Base-by-base conservation (phyloP, 2,888 invertebrate species). In the Caenorhabditis angaria region DNA sequence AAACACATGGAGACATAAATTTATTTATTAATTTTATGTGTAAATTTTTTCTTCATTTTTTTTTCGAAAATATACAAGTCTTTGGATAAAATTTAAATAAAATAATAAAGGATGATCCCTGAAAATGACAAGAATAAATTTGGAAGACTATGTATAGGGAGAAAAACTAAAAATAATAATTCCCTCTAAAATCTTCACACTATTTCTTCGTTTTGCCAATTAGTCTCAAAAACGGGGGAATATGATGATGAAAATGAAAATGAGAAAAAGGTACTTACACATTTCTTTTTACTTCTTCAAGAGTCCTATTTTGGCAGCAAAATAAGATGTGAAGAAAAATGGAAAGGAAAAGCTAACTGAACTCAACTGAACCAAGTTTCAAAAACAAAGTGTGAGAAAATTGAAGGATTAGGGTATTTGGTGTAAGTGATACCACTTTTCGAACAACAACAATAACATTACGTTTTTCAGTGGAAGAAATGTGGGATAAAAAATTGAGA, bases 1-100 rank as follows among this genome's bases (percentile, higher is more conserved):
- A 41, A 41, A 41, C 41, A 41, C 41, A 41, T 41, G 41, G 41
- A 41, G 41, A 41, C 41, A 41, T 12, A 32, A 41, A 41, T 41
- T 41, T 41, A 41, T 41, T 41, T 41, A 41, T 41, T 41, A 41
- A 41, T 41, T 41, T 41, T 41, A 41, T 41, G 41, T 41, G 41
- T 41, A 41, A 41, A 41, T 12, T 41, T n/a, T n/a, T n/a, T n/a
- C n/a, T n/a, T 41, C 32, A 5, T 18, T 41, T 18, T 6, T 18
- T 14, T 41, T 41, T 5, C 5, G 10, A 32, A 32, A 8, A 32
- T 32, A 32, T 32, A 32, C 32, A 32, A 32, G 5, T 32, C 32
- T n/a, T n/a, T n/a, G n/a, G n/a, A n/a, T n/a, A n/a, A n/a, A n/a
- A n/a, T n/a, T n/a, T n/a, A n/a, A n/a, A n/a, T n/a, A n/a, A n/a